Percentiles rank a stretch among this genome's conserved stretches.
Evolutionary conservation across 2,113 vertebrate species (phyloP).

Genomic region (Crypturellus undulatus): DNA sequence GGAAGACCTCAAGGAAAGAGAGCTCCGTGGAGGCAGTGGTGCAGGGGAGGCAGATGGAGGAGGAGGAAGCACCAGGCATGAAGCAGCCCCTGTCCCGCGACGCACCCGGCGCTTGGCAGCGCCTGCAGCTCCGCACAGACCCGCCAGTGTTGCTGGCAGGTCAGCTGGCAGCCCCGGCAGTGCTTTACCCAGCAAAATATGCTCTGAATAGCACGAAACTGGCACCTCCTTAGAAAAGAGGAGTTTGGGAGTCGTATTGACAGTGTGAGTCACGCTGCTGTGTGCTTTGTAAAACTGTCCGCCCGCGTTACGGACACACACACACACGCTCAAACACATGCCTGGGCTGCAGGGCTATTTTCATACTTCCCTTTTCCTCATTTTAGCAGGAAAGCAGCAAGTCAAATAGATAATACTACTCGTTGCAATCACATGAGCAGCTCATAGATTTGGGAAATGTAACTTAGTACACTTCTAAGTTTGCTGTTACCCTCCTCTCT

Average conservation of each 20-base stretch:
- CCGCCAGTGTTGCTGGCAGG: neutral
- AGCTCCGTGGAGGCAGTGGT: fast-evolving
- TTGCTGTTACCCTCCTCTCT: neutral
- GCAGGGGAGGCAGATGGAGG: neutral
- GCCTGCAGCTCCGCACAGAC: fast-evolving
- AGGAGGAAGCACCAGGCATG: neutral
- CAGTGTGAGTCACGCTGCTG: neutral
- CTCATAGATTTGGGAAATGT: neutral
- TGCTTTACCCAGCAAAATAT: neutral
- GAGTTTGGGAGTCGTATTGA: neutral
- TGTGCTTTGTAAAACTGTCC: neutral
- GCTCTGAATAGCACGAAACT: neutral
- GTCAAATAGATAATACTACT: neutral
- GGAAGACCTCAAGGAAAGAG: neutral
- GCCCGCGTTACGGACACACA: neutral
- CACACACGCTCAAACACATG: fast-evolving
- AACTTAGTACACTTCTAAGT: neutral
- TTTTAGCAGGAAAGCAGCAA: neutral
- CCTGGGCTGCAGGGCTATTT: neutral
- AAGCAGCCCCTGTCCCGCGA: neutral
- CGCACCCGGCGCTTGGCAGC: neutral
- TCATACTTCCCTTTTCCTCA: neutral
- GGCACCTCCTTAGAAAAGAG: neutral
- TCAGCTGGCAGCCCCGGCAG: neutral
- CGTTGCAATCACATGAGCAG: neutral